Evolutionary conservation across 2,888 invertebrate genomes (phyloP), one percentile per base, ranked within the genome.

Genomic region (Xanthostigma xanthostigma): DNA sequence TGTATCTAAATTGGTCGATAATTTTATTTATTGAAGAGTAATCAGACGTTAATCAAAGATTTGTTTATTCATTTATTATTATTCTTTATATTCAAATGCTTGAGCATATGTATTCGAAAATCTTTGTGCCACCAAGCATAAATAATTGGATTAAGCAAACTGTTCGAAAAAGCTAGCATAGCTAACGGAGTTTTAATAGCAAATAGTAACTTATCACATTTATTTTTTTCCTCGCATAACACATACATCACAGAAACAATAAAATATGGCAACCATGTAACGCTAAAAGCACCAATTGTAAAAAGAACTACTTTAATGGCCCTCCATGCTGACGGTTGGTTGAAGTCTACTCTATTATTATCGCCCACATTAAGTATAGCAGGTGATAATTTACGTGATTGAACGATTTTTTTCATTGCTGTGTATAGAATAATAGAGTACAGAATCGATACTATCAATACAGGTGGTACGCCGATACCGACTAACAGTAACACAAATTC

Each of bases 81-180:
- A 17, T 17, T 17, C 2, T 3, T 17, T 17, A 17, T 17, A 3
- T 17, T 17, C 17, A 17, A 17, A 17, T 17, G 17, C 4, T 17
- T 17, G 4, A 17, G 17, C 17, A 74, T 62, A 13, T 69, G 71
- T 46, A 61, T 68, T 55, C 79, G 68, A 55, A 80, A 81, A 0
- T 79, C 79, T 60, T 76, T 78, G 59, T 81, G 79, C 80, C 80
- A 81, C 79, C 79, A 81, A 0, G 79, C 79, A 57, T 80, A 81
- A 53, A 81, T 79, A 27, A 81, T 60, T 1, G 81, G 81, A 59
- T 80, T 79, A 1, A 80, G 57, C 42, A 79, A 59, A 54, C 78
- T 78, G 55, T 79, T 80, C 1, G 70, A 56, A 54, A 79, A 75
- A 1, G 78, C 79, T 43, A 80, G 60, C 33, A 75, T 71, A 1